Base-by-base conservation (phyloP, 1,140 invertebrate genomes). In the Aphelinus certus region DNA sequence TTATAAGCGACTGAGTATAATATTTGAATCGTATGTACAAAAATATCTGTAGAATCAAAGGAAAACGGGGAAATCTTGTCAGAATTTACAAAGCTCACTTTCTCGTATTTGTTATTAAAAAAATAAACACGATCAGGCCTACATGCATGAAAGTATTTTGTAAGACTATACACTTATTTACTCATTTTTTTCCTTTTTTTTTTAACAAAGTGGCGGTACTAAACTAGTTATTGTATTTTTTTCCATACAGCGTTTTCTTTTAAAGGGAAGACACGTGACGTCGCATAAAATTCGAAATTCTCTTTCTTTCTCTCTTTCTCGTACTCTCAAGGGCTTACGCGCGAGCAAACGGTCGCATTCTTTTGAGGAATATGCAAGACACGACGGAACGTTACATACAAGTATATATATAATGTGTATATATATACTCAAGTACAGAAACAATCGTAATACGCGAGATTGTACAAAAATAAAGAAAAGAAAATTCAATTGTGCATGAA, bases 181-280 rank as follows among this genome's bases (percentile, higher is more conserved):
- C 60, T 60, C 9, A 43, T 58, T n/a, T 46, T 75, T 60, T 48
- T 60, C 51, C n/a, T 48, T 42, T 75, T 65, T 49, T 73, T 57
- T 67, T 76, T 72, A 76, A 71, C 56, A 76, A 72, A 76, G 42
- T 76, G 45, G 70, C 65, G 62, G 45, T 71, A 76, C 75, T 76
- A 72, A 76, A 71, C 69, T 76, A 76, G 69, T 76, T 76, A 76
- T 76, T 76, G 75, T 76, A 76, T 76, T 71, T 71, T 58, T 75
- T 71, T 76, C 63, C 64, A 67, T 72, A 71, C 42, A 71, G 69
- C 69, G 68, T 57, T 56, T 71, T 76, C 57, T 71, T 63, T 47
- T 76, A 43, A 71, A 76, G 69, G 75, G 75, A 76, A 76, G 75
- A 76, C 75, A 76, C 57, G 55, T 68, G 75, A 76, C 68, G 68